Evolutionary conservation across 2,888 invertebrate species (phyloP), one percentile per base, ranked within the genome.

Genomic region (Resseliella maxima): DNA sequence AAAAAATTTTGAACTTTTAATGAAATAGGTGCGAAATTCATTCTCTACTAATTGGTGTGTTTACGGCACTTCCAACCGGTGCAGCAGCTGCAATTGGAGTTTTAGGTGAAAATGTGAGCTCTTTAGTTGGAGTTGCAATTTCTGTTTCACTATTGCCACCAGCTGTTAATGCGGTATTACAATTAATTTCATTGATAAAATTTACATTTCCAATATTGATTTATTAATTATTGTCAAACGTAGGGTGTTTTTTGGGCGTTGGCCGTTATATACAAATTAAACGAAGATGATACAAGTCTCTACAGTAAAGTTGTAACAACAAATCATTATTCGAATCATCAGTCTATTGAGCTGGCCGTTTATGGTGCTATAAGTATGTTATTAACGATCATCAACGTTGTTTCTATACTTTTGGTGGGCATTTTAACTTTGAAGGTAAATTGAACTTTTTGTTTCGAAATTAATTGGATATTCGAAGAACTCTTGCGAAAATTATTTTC

Each of bases 91-190:
- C 96, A 0, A 91, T 96, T 85, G 95, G 95, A 0, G 93, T 96
- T 18, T 91, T 96, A n/a, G 95, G 95, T 50, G 95, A 95, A 86
- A 95, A 96, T 90, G 93, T 95, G 5, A 94, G 95, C 0, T 95
- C 95, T 0, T 91, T 96, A 10, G 95, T 96, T 0, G 96, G 96
- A 5, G 96, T 96, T 6, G 96, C 96, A 5, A 96, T 96, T 88
- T 96, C 96, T 0, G 95, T 95, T 0, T 95, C 96, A 0, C 90
- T 96, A 24, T 91, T 96, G 87, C 96, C 96, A 0, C 96, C 96
- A 2, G 95, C 95, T 86, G 96, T 96, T 0, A 96, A 96, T 91
- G 94, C 95, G 87, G 95, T 94, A 89, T 31, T 64, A n/a, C 85
- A 31, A 24, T n/a, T n/a, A n/a, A n/a, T n/a, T n/a, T n/a, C n/a